A percentile compares a stretch with the other conserved stretches of the same genome.
Conservation (phyloP, 2,113 vertebrate species). For the Paedocypris sp. region DNA sequence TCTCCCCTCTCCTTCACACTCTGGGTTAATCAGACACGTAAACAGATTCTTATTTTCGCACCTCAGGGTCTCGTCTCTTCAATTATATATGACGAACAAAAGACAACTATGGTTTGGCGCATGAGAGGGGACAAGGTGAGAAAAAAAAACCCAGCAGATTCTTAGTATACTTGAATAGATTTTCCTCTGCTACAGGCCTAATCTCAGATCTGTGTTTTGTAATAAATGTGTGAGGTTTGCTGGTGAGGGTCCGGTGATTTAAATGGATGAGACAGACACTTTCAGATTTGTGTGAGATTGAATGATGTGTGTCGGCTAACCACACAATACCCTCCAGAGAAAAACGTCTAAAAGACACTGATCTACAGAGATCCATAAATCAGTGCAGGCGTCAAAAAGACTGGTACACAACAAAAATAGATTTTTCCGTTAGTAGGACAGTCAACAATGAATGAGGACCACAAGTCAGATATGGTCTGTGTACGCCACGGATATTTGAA, state of each 20-base stretch:
- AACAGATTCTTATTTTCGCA: background rate
- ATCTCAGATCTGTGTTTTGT: background rate
- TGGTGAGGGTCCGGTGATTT: background rate
- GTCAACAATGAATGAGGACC: conserved; percentile 2
- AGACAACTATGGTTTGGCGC: background rate
- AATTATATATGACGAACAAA: background rate
- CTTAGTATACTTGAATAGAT: conserved; percentile 19
- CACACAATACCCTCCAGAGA: background rate
- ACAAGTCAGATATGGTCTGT: too few relatives aligned
- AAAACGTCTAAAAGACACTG: conserved; percentile 7
- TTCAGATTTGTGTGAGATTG: background rate
- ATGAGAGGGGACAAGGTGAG: background rate
- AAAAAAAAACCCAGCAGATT: conserved; percentile 11
- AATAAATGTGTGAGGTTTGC: background rate
- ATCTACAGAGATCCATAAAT: conserved; percentile 14
- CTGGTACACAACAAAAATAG: conserved; percentile 9
- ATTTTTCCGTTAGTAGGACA: background rate
- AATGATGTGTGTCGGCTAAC: background rate
- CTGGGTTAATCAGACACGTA: conserved; percentile 6
- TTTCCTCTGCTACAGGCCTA: conserved; percentile 4
- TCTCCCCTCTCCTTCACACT: background rate
- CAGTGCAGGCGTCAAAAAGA: conserved; percentile 5
- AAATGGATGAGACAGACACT: conserved; percentile 12
- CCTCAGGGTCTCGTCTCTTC: background rate
- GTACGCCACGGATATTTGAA: too few relatives aligned